phyloP scores from a whole-genome alignment of 2,888 invertebrate genomes.

The Endotricha flammealis region DNA sequence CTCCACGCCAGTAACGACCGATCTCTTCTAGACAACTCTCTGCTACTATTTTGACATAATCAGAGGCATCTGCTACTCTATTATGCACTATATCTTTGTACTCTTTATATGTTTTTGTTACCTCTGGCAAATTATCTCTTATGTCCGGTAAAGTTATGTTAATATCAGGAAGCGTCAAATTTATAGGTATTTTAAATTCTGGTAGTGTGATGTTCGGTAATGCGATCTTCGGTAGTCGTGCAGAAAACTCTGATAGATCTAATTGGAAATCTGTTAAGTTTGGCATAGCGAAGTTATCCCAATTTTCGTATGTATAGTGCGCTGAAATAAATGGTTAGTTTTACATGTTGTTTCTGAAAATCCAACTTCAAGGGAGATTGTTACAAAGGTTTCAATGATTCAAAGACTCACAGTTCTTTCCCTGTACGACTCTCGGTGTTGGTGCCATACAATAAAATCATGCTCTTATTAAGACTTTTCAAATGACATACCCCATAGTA shows the following conservation, averaged over 20 bases:
- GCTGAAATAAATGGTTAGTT: slow-evolving; percentile 57
- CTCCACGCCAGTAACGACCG: slow-evolving; percentile 52
- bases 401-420: too few relatives aligned
- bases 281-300: slow-evolving; percentile 58
- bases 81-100: slow-evolving; percentile 71
- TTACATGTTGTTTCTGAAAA: slow-evolving; percentile 22
- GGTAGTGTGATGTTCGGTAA: slow-evolving; percentile 46
- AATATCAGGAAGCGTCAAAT: slow-evolving; percentile 41
- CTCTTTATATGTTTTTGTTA: slow-evolving; percentile 54
- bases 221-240: slow-evolving; percentile 34
- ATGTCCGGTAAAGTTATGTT: slow-evolving; percentile 52
- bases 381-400: too few relatives aligned
- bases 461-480: too few relatives aligned
- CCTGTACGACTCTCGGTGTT: too few relatives aligned
- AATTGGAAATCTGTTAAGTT: slow-evolving; percentile 68
- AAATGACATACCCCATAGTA: too few relatives aligned
- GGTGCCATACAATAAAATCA: too few relatives aligned
- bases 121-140: slow-evolving; percentile 51
- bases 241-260: slow-evolving; percentile 55
- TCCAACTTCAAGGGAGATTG: too few relatives aligned
- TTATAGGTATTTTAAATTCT: slow-evolving; percentile 36
- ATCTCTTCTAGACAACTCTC: slow-evolving; percentile 73
- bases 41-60: slow-evolving; percentile 71
- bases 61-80: slow-evolving; percentile 68
- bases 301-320: slow-evolving; percentile 70